Conservation (phyloP, 1,140 invertebrate species). For the Stenopsyche tienmushanensis region DNA sequence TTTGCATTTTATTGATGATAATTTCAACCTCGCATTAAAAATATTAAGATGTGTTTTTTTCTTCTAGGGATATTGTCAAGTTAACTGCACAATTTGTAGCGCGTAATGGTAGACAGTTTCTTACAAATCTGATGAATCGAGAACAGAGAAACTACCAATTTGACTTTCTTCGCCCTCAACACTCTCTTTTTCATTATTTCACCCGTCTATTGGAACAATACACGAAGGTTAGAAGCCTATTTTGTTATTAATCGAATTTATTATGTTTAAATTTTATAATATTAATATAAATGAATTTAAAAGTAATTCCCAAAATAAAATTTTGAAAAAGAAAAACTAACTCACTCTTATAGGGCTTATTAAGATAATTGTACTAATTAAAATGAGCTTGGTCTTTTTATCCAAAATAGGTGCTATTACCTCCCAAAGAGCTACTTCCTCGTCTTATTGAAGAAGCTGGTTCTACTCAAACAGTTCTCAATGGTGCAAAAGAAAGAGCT, state of each 20-base stretch:
- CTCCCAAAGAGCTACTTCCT: slow-evolving; percentile 85
- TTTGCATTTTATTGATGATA: too few species aligned
- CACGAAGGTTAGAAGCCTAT: slow-evolving; percentile 83
- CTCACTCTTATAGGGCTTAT: too few species aligned
- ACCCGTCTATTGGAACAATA: slow-evolving; percentile 98
- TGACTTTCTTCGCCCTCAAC: slow-evolving; percentile 97
- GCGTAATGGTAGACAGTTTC: slow-evolving; percentile 94
- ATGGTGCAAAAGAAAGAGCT: slow-evolving; percentile 90
- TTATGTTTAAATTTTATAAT: background rate
- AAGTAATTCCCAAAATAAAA: too few species aligned
- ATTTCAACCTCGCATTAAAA: slow-evolving; percentile 11
- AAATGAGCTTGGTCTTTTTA: too few species aligned
- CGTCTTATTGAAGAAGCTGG: slow-evolving; percentile 78
- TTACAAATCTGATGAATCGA: slow-evolving; percentile 97
- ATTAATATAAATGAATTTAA: background rate
- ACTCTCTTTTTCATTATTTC: slow-evolving; percentile 98
- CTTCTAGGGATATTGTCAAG: slow-evolving; percentile 91
- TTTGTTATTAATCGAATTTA: background rate
- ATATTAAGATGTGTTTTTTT: too few species aligned
- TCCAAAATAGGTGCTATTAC: slow-evolving; percentile 75
- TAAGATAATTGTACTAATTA: too few species aligned
- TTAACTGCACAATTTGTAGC: slow-evolving; percentile 99
- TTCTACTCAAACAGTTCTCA: slow-evolving; percentile 76
- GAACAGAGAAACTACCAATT: slow-evolving; percentile 99
- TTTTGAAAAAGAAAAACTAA: too few species aligned